Conservation (phyloP, 2,888 invertebrate genomes). For the Megamerina dolium region DNA sequence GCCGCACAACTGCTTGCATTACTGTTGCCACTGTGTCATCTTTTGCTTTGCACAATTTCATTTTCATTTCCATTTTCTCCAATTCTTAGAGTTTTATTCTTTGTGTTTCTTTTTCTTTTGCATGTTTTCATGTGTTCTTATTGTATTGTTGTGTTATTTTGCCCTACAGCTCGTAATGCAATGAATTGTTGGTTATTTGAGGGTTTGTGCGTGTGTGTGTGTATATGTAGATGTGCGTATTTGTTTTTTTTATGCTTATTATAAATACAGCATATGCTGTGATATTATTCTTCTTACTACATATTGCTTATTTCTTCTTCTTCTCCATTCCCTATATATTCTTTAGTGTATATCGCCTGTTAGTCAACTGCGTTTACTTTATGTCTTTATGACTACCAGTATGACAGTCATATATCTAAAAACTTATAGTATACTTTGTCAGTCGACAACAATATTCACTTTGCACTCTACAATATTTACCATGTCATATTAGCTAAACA, state of each 20-base stretch:
- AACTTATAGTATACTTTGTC: too few relatives aligned
- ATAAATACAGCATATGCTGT: not conserved
- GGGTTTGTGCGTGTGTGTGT: slow-evolving; percentile 1
- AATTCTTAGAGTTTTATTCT: not conserved
- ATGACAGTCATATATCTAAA: too few relatives aligned
- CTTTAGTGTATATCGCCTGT: too few relatives aligned
- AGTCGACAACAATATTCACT: too few relatives aligned
- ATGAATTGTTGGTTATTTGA: not conserved
- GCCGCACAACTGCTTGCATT: not conserved
- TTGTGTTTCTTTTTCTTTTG: not conserved
- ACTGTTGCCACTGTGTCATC: slow-evolving; percentile 1
- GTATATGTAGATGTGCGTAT: not conserved
- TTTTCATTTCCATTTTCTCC: not conserved
- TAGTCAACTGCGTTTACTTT: too few relatives aligned
- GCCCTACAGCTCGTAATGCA: not conserved
- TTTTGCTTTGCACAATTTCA: not conserved
- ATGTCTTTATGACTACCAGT: too few relatives aligned
- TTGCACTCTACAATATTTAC: too few relatives aligned
- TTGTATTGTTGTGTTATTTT: not conserved
- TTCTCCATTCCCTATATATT: too few relatives aligned
- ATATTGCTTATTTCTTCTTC: too few relatives aligned
- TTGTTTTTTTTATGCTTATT: not conserved
- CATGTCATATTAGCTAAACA: too few relatives aligned
- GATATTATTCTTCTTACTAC: too few relatives aligned
- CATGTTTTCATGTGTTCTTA: not conserved